Evolutionary conservation across 2,888 invertebrate species (phyloP), one percentile per base, ranked within the genome.

Genomic region (Lobophora halterata): DNA sequence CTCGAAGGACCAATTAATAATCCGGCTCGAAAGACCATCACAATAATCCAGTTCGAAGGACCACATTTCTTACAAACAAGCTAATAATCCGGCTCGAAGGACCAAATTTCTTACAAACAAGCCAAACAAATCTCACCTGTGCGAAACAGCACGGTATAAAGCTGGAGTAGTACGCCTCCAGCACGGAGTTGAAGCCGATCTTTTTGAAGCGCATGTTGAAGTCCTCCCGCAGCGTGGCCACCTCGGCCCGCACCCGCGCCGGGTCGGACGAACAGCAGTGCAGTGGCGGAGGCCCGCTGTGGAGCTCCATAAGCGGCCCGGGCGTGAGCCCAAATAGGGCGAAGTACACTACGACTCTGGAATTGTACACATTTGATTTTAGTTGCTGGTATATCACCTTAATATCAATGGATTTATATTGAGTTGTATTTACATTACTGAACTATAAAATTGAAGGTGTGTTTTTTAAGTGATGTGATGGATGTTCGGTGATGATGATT

Each of bases 71-170:
- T n/a, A n/a, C n/a, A n/a, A n/a, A n/a, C n/a, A n/a, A n/a, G n/a
- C n/a, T n/a, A n/a, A n/a, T n/a, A n/a, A n/a, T n/a, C n/a, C n/a
- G n/a, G n/a, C n/a, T n/a, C n/a, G n/a, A n/a, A n/a, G n/a, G n/a
- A n/a, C n/a, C n/a, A n/a, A n/a, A n/a, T n/a, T n/a, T n/a, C n/a
- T n/a, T n/a, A n/a, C n/a, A n/a, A n/a, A n/a, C n/a, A n/a, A n/a
- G n/a, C n/a, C n/a, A n/a, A 23, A 5, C 3, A 3, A 13, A 13
- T 1, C 69, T 79, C 8, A 95, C 95, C 89, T 95, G 94, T 16
- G 95, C 93, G 88, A 97, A 96, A 69, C 95, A 93, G 63, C 95
- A 94, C 0, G 97, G 97, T 39, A 97, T 91, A 65, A 97, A 94
- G 37, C 95, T 94, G 21, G 95, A 92, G 71, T 96, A 97, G 71